Conservation (phyloP, 2,888 invertebrate genomes). For the Bombylius discolor region DNA sequence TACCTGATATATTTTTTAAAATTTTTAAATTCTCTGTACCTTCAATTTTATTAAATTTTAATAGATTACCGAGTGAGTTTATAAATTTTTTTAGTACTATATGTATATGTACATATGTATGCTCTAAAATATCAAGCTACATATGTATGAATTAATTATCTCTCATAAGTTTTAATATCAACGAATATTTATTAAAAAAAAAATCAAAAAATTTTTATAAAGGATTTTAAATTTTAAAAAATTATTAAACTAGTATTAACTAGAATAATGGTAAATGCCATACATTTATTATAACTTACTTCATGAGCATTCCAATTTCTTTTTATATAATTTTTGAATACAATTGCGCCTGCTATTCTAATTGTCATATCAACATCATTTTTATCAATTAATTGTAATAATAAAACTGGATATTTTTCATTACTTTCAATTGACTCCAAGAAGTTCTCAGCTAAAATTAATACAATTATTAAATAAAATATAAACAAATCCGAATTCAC, state of each 20-base stretch:
- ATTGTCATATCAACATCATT: conserved; percentile 67
- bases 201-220: too few relatives aligned
- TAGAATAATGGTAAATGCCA: not conserved
- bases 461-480: not conserved
- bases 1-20: too few relatives aligned
- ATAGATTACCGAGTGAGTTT: too few relatives aligned
- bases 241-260: not conserved
- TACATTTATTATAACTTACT: conserved; percentile 43
- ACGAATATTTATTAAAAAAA: too few relatives aligned
- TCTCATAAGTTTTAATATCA: too few relatives aligned
- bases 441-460: conserved; percentile 69
- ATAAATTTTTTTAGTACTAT: too few relatives aligned
- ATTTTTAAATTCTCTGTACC: too few relatives aligned
- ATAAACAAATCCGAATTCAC: not conserved
- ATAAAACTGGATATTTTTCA: conserved; percentile 76
- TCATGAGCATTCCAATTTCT: conserved; percentile 73
- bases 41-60: too few relatives aligned
- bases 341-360: conserved; percentile 79
- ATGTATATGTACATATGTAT: too few relatives aligned
- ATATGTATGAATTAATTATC: too few relatives aligned
- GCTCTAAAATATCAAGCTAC: too few relatives aligned
- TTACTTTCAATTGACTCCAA: conserved; percentile 80
- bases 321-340: conserved; percentile 94
- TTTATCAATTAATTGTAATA: conserved; percentile 77
- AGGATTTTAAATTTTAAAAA: not conserved